Percentiles rank a stretch among this genome's conserved stretches.
Evolutionary conservation across 2,888 invertebrate genomes (phyloP).

Genomic region (Acanthosepion esculentum): DNA sequence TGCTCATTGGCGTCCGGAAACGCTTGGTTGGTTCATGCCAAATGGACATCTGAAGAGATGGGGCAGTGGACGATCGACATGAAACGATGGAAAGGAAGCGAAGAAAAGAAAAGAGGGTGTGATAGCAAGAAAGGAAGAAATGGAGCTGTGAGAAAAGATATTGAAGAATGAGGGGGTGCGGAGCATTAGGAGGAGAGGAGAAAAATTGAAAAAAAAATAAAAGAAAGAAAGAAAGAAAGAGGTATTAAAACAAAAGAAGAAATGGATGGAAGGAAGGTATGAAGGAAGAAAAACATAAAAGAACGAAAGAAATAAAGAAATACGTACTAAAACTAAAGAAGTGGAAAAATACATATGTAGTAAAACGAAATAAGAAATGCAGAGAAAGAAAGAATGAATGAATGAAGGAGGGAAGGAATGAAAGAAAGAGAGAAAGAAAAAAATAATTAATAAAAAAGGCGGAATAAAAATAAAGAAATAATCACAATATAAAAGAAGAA

Average conservation of each 20-base stretch:
- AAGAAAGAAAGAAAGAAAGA: background rate
- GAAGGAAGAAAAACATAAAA: background rate
- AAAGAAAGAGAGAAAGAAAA: too few relatives aligned
- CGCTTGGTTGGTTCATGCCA: constrained; percentile 44
- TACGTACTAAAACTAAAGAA: too few relatives aligned
- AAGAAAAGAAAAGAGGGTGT: background rate
- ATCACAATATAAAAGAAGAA: too few relatives aligned
- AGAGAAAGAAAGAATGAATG: too few relatives aligned
- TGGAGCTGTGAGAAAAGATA: too few relatives aligned
- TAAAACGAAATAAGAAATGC: background rate
- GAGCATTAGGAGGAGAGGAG: background rate
- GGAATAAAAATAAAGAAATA: too few relatives aligned
- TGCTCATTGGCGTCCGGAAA: background rate
- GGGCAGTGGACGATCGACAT: background rate
- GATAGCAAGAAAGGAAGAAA: too few relatives aligned
- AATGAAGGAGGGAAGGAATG: too few relatives aligned
- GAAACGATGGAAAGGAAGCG: background rate
- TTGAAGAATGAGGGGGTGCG: too few relatives aligned
- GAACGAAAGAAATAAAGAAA: background rate
- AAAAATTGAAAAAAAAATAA: background rate
- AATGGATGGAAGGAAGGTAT: background rate
- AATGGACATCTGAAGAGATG: background rate
- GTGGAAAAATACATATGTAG: too few relatives aligned
- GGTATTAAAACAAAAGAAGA: too few relatives aligned
- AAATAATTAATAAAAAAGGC: too few relatives aligned